These are phyloP conservation scores for Anhinga rufa DNA, from an alignment of 2,113 vertebrate genomes.

Conservation along the genomic window DNA sequence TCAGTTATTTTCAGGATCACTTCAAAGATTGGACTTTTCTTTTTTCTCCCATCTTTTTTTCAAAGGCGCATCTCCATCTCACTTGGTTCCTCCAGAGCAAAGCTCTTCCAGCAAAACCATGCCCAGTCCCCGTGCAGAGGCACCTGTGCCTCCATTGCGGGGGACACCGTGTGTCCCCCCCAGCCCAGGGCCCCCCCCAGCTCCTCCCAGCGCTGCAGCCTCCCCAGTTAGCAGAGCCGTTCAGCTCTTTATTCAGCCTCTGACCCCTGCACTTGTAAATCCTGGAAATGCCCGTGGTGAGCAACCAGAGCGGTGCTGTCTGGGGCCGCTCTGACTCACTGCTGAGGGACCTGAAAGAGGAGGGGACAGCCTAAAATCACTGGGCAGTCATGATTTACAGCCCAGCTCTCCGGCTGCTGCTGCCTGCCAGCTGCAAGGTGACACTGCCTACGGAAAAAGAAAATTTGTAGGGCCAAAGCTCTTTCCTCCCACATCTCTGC, in stretches of 20 bases:
- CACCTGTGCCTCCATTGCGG: rapidly evolving
- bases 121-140: not conserved
- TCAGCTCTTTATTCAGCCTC: not conserved
- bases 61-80: not conserved
- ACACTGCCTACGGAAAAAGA: rapidly evolving
- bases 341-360: rapidly evolving
- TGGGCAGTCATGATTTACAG: not conserved
- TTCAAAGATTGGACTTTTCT: not conserved
- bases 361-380: not conserved
- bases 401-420: not conserved
- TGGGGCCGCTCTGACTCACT: not conserved
- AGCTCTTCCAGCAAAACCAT: not conserved
- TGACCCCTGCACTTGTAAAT: not conserved
- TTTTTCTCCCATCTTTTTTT: not conserved
- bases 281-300: not conserved
- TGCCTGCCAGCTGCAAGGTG: not conserved
- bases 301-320: not conserved
- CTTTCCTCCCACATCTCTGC: not conserved
- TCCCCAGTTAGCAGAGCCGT: not conserved
- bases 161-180: rapidly evolving
- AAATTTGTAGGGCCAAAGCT: not conserved
- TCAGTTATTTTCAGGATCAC: not conserved
- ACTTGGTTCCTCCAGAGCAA: not conserved
- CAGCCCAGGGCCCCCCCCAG: not conserved
- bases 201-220: not conserved